Base-by-base conservation (phyloP, 2,113 vertebrate species). In the Xiphorhynchus elegans region DNA sequence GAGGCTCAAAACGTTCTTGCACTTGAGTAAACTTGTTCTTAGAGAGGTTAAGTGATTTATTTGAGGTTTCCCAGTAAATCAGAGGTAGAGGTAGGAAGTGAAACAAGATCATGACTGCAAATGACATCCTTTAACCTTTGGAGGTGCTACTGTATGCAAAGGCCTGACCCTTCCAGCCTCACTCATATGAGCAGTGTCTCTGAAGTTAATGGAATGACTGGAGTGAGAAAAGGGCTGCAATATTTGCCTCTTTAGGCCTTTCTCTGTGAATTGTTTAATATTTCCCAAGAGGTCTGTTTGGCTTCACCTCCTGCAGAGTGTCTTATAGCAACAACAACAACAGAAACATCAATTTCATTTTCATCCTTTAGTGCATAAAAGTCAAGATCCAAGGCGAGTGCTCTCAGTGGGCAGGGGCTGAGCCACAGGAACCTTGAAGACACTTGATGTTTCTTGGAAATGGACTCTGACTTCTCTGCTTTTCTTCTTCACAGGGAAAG, bases 41-140 rank as follows among this genome's bases (percentile, higher is more conserved):
- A n/a, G 85, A 56, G 83, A 86, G 92, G 93, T 79, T 95, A 94
- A 96, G 93, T 92, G 95, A 94, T 96, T 93, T 96, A 93, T 60
- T 94, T 3, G 31, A 92, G 73, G 66, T 93, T 90, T 93, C 68
- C 75, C 92, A 90, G 83, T 89, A 94, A 96, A 96, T 95, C 76
- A 90, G 83, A 88, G 90, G 79, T 84, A 68, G 88, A 93, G 88
- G 56, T 92, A 84, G 93, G 96, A 96, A 97, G 88, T 46, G 95
- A 96, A 96, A 94, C 49, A 66, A 58, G 69, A 72, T 94, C 92
- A 9, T 76, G 95, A 47, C 76, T 92, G 64, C 60, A 62, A 55
- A 72, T 94, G 90, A 92, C 90, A 94, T 89, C 47, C 49, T 79
- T 93, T 94, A 91, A 92, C 95, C 88, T 96, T 86, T 7, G 6